Evolutionary conservation across 2,797 vertebrate genomes (phyloP).

Genomic region (Poeciliopsis infans): DNA sequence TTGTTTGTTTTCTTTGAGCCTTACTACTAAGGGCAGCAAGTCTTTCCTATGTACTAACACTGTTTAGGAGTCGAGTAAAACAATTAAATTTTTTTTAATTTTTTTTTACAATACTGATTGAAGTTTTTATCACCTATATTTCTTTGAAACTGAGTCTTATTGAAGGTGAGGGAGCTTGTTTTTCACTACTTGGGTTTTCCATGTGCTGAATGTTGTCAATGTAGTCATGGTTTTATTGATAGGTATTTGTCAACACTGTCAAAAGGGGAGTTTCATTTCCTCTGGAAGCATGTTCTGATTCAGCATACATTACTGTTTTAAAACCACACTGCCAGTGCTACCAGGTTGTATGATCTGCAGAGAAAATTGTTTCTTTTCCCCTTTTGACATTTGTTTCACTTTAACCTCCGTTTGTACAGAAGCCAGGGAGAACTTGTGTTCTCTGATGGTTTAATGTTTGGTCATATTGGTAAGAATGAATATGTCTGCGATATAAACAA

Average conservation of each 20-base stretch:
- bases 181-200: not conserved
- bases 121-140: not conserved
- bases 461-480: not conserved
- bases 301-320: not conserved
- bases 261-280: not conserved
- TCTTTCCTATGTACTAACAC: not conserved
- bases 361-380: conserved; percentile 9
- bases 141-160: not conserved
- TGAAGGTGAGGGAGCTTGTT: not conserved
- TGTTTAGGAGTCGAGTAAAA: conserved; percentile 13
- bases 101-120: conserved; percentile 1
- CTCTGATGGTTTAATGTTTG: not conserved
- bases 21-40: not conserved
- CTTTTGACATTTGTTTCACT: conserved; percentile 4
- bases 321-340: not conserved
- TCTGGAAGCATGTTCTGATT: not conserved
- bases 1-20: not conserved
- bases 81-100: not conserved
- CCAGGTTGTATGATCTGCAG: not conserved
- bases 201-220: not conserved
- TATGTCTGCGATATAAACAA: not conserved
- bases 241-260: not conserved
- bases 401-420: conserved; percentile 3
- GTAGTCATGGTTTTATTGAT: not conserved
- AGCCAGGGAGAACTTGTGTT: not conserved